These are phyloP conservation scores for Augochlorella aurata DNA, from an alignment of 2,888 invertebrate genomes.

Conservation along the genomic window DNA sequence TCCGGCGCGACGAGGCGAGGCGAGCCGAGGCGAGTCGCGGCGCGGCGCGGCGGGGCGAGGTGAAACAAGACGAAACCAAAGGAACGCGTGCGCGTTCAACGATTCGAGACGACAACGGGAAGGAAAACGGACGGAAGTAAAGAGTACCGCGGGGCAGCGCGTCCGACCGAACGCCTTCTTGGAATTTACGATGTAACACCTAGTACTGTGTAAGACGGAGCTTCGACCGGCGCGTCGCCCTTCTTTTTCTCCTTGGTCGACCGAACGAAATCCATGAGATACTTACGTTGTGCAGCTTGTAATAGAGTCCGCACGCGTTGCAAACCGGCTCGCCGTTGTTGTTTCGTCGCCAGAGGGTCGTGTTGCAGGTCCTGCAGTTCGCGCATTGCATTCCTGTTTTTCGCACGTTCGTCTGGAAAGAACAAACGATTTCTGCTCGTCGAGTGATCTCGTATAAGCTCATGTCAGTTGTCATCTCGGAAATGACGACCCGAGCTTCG, in stretches of 20 bases:
- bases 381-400: slow-evolving; percentile 88
- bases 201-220: neutral
- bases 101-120: neutral
- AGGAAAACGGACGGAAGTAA: neutral
- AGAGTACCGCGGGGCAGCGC: neutral
- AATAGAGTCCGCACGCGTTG: slow-evolving; percentile 99
- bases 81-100: neutral
- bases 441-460: no score
- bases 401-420: slow-evolving; percentile 73
- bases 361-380: slow-evolving; percentile 89
- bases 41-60: neutral
- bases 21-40: no score
- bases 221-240: no score
- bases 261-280: neutral
- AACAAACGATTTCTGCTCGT: no score
- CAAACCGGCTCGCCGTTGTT: slow-evolving; percentile 99
- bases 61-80: neutral
- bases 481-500: neutral
- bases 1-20: slow-evolving; percentile 8
- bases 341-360: slow-evolving; percentile 99
- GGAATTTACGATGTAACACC: neutral
- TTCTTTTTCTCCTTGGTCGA: neutral
- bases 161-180: slow-evolving; percentile 1
- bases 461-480: no score
- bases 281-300: slow-evolving; percentile 87